These are phyloP conservation scores for Hydropsyche tenuis DNA, from an alignment of 1,140 invertebrate genomes.

Conservation along the genomic window DNA sequence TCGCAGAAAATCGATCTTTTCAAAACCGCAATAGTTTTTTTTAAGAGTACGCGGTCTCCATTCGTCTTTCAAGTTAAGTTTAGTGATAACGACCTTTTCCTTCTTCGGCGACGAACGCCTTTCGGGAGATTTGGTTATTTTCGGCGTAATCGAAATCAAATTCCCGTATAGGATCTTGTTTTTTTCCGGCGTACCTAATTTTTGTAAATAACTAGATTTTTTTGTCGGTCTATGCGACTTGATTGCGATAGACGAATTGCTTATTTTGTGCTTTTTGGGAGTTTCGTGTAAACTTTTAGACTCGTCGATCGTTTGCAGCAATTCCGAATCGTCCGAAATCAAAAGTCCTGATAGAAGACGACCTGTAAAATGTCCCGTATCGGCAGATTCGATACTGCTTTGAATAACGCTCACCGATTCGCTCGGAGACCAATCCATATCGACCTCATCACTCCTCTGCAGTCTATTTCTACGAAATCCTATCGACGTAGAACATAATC, in stretches of 20 bases:
- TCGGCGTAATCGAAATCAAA: constrained; percentile 37
- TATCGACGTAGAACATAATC: too few relatives aligned
- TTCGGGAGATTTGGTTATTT: background rate
- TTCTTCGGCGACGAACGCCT: constrained; percentile 6
- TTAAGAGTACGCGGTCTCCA: background rate
- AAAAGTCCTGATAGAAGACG: too few relatives aligned
- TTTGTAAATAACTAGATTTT: constrained; percentile 24
- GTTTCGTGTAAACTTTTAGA: background rate
- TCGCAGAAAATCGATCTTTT: constrained; percentile 59
- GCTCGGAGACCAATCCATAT: constrained; percentile 16
- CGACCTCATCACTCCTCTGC: background rate
- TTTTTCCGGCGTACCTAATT: constrained; percentile 47
- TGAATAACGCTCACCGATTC: too few relatives aligned
- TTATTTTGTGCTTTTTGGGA: constrained; percentile 2
- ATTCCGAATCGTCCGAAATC: too few relatives aligned
- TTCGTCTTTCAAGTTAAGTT: too few relatives aligned
- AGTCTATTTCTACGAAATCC: too few relatives aligned
- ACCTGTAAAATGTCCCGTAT: too few relatives aligned
- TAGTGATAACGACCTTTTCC: constrained; percentile 9
- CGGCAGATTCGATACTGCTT: too few relatives aligned
- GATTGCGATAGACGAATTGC: constrained; percentile 1
- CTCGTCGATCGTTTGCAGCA: too few relatives aligned
- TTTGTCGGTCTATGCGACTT: constrained; percentile 28
- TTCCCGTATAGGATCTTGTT: constrained; percentile 19
- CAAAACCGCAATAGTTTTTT: constrained; percentile 1